These are phyloP conservation scores for Ascidia mentula DNA, from an alignment of 23 tunicate species.

Conservation along the genomic window DNA sequence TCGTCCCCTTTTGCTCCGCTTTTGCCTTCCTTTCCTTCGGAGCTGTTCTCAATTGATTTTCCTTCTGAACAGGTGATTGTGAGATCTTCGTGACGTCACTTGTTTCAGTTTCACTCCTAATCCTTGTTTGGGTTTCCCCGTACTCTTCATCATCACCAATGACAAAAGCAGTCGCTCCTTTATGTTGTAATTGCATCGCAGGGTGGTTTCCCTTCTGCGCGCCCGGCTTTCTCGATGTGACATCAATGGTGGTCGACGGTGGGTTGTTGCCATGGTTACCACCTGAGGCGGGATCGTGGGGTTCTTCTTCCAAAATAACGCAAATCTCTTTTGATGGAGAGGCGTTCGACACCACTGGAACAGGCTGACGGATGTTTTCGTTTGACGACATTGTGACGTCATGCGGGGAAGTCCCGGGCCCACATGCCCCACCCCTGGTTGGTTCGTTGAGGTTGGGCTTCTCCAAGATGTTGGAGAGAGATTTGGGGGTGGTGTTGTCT, in stretches of 20 bases:
- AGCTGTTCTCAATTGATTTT: no score
- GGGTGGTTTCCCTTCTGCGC: neutral
- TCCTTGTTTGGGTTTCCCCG: neutral
- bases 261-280: neutral
- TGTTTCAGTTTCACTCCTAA: no score
- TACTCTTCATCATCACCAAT: neutral
- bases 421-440: neutral
- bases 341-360: slow-evolving; percentile 35
- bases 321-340: neutral
- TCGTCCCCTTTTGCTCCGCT: no score
- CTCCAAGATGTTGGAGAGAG: neutral
- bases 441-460: neutral
- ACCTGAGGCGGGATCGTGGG: neutral
- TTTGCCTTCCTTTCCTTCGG: no score
- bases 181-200: neutral
- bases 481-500: neutral
- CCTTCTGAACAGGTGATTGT: no score
- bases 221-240: neutral
- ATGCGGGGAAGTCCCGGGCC: neutral
- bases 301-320: neutral
- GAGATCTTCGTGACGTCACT: no score
- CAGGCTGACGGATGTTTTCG: slow-evolving; percentile 53
- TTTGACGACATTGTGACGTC: slow-evolving; percentile 39
- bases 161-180: neutral
- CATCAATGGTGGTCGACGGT: neutral